Evolutionary conservation across 2,113 vertebrate species (phyloP), one percentile per base, ranked within the genome.

Genomic region (Noctilio leporinus): DNA sequence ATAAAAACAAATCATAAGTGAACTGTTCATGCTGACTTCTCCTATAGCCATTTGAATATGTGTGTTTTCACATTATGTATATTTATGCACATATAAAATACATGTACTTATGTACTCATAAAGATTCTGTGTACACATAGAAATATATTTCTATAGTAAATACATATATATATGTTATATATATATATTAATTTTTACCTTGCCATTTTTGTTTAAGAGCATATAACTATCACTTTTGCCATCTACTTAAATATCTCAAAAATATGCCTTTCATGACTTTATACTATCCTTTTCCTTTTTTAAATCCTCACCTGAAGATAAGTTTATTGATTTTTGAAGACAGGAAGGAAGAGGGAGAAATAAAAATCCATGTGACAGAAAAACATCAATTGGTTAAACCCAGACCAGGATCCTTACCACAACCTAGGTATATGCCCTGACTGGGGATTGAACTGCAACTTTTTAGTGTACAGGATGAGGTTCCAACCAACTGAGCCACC

Each of bases 231-330:
- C 15, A 11, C 22, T 33, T 43, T 15, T 8, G 11, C 38, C 33
- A 2, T 8, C 33, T 11, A 0, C 6, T 17, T 45, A 16, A 9
- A 26, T 30, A 20, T 8, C 49, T 82, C 17, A 28, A 38, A 64
- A 8, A 1, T 19, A 12, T 0, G 1, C 7, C 8, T 8, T 8
- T 1, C 1, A 8, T 10, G n/a, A 45, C 51, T 17, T 33, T 28
- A 0, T 0, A 7, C 0, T 3, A 2, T 19, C 22, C 24, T 15
- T 0, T 15, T 0, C 2, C 28, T 12, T 24, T 59, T 59, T 59
- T 28, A 3, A 57, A 59, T 30, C 26, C 57, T 30, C 57, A 59
- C 57, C 57, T 59, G 57, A 28, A 11, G 26, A 59, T 62, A 62
- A 30, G 59, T 30, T 30, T 62, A 62, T 62, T 30, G 28, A 62